Conservation (phyloP, 2,113 vertebrate species). For the Sinosuthora webbiana region DNA sequence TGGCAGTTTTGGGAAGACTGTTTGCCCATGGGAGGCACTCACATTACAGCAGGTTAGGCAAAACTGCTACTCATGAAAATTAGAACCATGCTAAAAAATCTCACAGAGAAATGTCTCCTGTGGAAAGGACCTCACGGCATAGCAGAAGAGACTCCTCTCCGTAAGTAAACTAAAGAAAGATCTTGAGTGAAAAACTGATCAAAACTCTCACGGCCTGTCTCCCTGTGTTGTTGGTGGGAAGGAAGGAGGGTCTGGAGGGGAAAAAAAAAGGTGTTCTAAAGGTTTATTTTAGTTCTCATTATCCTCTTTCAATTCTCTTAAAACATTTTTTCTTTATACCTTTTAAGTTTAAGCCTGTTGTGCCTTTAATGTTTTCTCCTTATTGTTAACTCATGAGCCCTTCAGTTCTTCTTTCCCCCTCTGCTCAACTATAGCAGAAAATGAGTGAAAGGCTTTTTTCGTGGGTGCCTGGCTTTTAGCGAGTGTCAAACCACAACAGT, state of each 20-base stretch:
- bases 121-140: too few relatives aligned
- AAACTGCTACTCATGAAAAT: not conserved
- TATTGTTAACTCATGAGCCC: not conserved
- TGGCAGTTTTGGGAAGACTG: not conserved
- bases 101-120: not conserved
- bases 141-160: not conserved
- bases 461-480: not conserved
- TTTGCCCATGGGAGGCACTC: not conserved
- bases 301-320: not conserved
- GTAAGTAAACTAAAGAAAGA: not conserved
- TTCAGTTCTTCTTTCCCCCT: not conserved
- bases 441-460: not conserved
- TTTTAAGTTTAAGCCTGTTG: not conserved
- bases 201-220: not conserved
- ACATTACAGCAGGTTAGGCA: rapidly evolving
- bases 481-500: not conserved
- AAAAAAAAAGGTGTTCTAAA: not conserved
- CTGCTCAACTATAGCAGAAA: not conserved
- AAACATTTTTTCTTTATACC: not conserved
- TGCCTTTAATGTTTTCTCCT: not conserved
- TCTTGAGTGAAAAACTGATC: not conserved
- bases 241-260: not conserved
- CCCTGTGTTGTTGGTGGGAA: not conserved
- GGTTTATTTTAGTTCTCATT: not conserved
- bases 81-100: not conserved